These are phyloP conservation scores for Rhea americana DNA, from an alignment of 2,113 vertebrate species.

Conservation along the genomic window DNA sequence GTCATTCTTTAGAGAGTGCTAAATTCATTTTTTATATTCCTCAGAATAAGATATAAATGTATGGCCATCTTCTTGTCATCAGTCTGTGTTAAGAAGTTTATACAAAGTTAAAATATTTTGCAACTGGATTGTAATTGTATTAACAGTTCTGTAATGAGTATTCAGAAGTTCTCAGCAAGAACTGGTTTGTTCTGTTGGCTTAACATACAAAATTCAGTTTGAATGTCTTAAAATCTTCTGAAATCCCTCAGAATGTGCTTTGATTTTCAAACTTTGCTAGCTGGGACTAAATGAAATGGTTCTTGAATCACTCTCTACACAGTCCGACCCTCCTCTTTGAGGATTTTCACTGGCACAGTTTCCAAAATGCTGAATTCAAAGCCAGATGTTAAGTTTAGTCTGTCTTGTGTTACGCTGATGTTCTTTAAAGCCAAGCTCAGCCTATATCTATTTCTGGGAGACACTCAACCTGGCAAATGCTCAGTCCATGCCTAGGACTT, in stretches of 20 bases:
- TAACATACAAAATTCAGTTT: background rate
- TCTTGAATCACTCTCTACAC: background rate
- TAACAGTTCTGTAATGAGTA: background rate
- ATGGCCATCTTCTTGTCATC: background rate
- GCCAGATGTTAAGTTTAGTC: background rate
- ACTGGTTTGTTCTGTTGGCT: background rate
- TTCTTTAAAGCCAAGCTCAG: background rate
- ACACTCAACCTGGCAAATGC: background rate
- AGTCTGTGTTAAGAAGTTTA: background rate
- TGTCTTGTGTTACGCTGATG: background rate
- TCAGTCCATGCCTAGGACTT: background rate
- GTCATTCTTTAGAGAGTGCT: background rate
- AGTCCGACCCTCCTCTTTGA: background rate
- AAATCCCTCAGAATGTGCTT: background rate
- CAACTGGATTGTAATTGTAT: background rate
- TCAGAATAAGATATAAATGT: background rate
- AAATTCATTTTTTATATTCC: background rate
- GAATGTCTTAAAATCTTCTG: background rate
- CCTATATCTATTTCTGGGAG: background rate
- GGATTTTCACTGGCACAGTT: background rate
- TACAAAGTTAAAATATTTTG: background rate
- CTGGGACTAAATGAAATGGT: background rate
- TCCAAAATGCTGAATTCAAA: background rate
- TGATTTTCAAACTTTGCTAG: background rate
- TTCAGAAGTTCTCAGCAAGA: background rate